Evolutionary conservation across 2,888 invertebrate genomes (phyloP).

Genomic region (Synanthedon formicaeformis): DNA sequence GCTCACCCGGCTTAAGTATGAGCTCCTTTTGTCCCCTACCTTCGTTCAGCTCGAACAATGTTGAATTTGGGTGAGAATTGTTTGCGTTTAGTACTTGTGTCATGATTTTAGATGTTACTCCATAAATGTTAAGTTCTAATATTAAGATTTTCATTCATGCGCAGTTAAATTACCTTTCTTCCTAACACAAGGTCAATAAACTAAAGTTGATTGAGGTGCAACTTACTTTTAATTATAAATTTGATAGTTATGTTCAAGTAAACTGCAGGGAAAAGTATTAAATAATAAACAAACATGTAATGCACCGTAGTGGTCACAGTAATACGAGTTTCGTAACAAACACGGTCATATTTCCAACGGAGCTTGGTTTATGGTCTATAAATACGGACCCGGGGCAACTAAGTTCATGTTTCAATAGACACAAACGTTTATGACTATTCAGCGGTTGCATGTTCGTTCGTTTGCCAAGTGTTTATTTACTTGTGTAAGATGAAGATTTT

Average conservation of each 20-base stretch:
- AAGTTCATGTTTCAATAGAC: constrained; percentile 1
- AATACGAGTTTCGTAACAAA: background rate
- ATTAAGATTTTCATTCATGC: too few species aligned
- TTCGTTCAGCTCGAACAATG: background rate
- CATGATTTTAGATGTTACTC: background rate
- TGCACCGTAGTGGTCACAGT: background rate
- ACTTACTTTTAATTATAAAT: too few species aligned
- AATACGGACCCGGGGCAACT: constrained; percentile 3
- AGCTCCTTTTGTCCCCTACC: constrained; percentile 22
- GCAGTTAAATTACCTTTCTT: too few species aligned
- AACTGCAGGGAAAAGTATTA: background rate
- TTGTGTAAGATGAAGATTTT: too few species aligned
- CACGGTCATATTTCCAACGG: background rate
- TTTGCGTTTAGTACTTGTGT: background rate
- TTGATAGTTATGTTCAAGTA: background rate
- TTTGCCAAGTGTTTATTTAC: background rate
- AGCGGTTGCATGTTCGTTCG: constrained; percentile 2
- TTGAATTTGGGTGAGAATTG: background rate
- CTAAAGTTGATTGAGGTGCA: too few species aligned
- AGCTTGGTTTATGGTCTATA: constrained; percentile 7
- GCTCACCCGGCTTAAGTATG: constrained; percentile 37
- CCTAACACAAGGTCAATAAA: too few species aligned
- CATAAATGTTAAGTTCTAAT: too few species aligned
- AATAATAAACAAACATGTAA: background rate
- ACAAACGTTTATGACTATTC: constrained; percentile 6